phyloP scores from a whole-genome alignment of 2,113 vertebrate genomes.

The Leptobrachium ailaonicum region DNA sequence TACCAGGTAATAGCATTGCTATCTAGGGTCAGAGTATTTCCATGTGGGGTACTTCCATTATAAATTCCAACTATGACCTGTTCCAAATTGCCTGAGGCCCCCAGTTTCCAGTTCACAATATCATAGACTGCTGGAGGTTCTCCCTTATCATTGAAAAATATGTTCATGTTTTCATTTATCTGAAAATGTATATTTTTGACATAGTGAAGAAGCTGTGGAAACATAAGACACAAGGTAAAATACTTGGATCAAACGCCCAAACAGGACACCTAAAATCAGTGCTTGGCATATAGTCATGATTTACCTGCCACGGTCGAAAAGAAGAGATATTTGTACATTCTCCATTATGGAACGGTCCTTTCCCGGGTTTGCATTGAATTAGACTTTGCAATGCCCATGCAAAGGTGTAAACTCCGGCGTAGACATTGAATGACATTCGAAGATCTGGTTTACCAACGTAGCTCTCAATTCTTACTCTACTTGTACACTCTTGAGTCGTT shows the following conservation, averaged over 20 bases:
- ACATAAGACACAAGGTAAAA: too few relatives aligned
- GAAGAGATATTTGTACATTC: conserved; percentile 1
- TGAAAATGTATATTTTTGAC: conserved; percentile 63
- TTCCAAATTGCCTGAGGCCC: background rate
- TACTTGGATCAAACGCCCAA: too few relatives aligned
- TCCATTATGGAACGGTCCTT: conserved; percentile 3
- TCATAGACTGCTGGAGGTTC: conserved; percentile 44
- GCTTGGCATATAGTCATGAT: too few relatives aligned
- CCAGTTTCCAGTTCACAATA: conserved; percentile 40
- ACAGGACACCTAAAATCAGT: too few relatives aligned
- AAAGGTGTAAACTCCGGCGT: conserved; percentile 56
- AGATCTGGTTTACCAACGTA: background rate
- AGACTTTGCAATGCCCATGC: conserved; percentile 58
- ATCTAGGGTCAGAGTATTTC: too few relatives aligned
- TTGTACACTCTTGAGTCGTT: background rate
- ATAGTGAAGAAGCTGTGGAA: conserved; percentile 64
- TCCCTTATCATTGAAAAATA: conserved; percentile 42
- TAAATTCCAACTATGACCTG: conserved; percentile 38
- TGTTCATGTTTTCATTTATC: conserved; percentile 56
- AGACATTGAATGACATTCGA: conserved; percentile 22
- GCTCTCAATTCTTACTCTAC: conserved; percentile 10
- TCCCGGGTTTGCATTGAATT: background rate
- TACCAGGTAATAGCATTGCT: too few relatives aligned
- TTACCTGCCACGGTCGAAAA: conserved; percentile 40
- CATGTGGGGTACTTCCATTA: background rate